A percentile compares a stretch with the other conserved stretches of the same genome.
These are phyloP conservation scores for Neopipo cinnamomea DNA, from an alignment of 2,113 vertebrate genomes.

Conservation along the genomic window DNA sequence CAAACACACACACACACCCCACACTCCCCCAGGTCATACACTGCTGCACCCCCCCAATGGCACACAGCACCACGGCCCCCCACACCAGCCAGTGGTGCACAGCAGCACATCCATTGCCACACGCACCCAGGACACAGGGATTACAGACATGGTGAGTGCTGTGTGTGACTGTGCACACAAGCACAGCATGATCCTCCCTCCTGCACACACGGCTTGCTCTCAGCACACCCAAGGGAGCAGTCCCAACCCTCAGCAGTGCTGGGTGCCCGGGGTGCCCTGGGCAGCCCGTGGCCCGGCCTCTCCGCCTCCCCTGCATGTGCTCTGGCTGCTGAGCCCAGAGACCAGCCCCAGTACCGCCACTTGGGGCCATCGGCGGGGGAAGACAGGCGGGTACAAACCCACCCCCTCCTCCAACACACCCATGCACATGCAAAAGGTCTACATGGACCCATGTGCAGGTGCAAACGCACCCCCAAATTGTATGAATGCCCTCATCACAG, in stretches of 20 bases:
- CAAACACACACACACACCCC: not conserved
- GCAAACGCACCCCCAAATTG: not conserved
- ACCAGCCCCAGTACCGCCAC: not conserved
- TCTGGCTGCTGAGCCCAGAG: not conserved
- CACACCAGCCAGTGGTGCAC: not conserved
- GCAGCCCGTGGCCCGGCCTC: not conserved
- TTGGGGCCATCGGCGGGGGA: accelerated
- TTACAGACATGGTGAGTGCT: not conserved
- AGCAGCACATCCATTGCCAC: not conserved
- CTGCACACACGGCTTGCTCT: not conserved
- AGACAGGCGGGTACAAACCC: too few relatives aligned
- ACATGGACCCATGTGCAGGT: accelerated
- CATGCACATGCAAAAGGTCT: not conserved
- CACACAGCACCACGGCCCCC: not conserved
- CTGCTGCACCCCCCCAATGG: not conserved
- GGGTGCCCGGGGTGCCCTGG: not conserved
- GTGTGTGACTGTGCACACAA: not conserved
- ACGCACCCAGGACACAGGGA: not conserved
- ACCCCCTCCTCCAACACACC: not conserved
- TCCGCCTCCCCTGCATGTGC: accelerated
- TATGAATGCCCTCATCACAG: accelerated
- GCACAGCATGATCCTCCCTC: accelerated
- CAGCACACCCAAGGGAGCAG: accelerated
- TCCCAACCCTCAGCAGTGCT: accelerated
- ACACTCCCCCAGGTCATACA: not conserved